Evolutionary conservation across 2,888 invertebrate genomes (phyloP), one percentile per base, ranked within the genome.

Genomic region (Drosophila gaucha): DNA sequence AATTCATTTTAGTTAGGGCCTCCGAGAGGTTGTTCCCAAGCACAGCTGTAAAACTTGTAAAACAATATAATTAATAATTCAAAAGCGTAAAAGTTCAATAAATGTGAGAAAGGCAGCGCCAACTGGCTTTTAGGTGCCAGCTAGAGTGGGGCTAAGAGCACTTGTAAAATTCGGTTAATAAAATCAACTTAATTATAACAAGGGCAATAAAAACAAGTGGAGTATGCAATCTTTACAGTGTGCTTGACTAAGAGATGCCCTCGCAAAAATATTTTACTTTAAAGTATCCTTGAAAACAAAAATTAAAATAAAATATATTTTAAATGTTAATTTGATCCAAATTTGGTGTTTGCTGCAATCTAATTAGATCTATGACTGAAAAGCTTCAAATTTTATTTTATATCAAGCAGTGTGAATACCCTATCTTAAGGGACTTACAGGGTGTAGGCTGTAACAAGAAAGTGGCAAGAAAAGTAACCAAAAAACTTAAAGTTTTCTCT

Each of bases 161-260:
- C 75, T 80, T 78, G 69, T 69, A 59, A 67, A 86, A 70, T 80
- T 83, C 55, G 52, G 65, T 67, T 63, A 80, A 82, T 86, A 80
- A 78, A 86, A 78, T 75, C 75, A 72, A 82, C 86, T 75, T 71
- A 78, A 85, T 80, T 76, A 82, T 76, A 78, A 68, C 69, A 79
- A 83, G 57, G 70, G 67, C 49, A 65, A 65, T 60, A 43, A 66
- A 43, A 30, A 6, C 64, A 47, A 65, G 38, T 41, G 35, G 20
- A 10, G 8, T 6, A 31, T n/a, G 9, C 3, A 16, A 12, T 0
- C 3, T 9, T 2, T 1, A 41, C 28, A 12, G 10, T 12, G 0
- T 20, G 16, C 14, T 10, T 16, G 41, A 26, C 35, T 16, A 28
- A 5, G 1, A 18, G 20, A 46, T 73, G 12, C 43, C n/a, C 52